Evolutionary conservation across 2,797 vertebrate species (phyloP), one percentile per base, ranked within the genome.

Genomic region (Zenarchopterus dispar): DNA sequence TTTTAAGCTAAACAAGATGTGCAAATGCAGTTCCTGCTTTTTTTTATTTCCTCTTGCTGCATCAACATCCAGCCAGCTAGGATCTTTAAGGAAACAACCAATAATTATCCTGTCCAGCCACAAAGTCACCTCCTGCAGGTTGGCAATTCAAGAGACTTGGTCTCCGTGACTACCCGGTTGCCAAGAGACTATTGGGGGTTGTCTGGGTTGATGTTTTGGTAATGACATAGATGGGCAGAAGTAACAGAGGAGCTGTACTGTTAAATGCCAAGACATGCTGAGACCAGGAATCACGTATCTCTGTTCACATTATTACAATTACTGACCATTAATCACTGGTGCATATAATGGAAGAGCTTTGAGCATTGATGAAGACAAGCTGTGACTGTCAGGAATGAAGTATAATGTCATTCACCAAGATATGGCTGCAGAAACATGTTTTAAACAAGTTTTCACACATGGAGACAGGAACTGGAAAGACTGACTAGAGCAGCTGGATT

Each of bases 161-260:
- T 92, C 81, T 88, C 88, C 78, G 78, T 90, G 86, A 86, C 85
- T 84, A 90, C 89, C 31, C 75, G 88, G 90, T 92, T 90, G 89
- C 91, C 85, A 76, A 88, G 90, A 89, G 75, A 92, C 90, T 39
- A 76, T 45, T 70, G 0, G 56, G 28, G 67, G 70, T 53, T 68
- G 75, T 75, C 56, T 15, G 62, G 62, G 59, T 55, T 80, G 80
- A 84, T 78, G 80, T 73, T 70, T 80, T 28, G 67, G 67, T 70
- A 33, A 60, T 71, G 78, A 80, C 80, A 75, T 67, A 71, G 69
- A 72, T 10, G 56, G 78, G 62, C 66, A 79, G 73, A 80, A 58
- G 83, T 82, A 77, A 62, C 62, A 42, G 70, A 45, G 41, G 36
- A 31, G 58, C 55, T 33, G 43, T 15, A 19, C 43, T 24, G 23